phyloP scores from a whole-genome alignment of 2,113 vertebrate genomes.

The Nestor notabilis region DNA sequence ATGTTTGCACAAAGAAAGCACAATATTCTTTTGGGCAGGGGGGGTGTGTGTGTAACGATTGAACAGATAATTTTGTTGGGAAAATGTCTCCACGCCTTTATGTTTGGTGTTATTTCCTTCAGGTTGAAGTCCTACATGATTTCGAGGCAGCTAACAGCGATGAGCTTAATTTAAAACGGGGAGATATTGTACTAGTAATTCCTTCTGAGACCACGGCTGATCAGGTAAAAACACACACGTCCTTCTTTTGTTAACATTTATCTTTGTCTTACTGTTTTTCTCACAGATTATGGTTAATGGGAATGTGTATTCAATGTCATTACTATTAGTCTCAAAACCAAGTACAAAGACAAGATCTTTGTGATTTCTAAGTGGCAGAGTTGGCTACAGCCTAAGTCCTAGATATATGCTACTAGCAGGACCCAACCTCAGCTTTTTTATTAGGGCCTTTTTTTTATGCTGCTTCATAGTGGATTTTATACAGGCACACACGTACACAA shows the following conservation, averaged over 20 bases:
- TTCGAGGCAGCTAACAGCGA: constrained; percentile 95
- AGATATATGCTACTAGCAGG: not conserved
- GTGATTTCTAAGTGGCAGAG: no score
- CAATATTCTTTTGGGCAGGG: no score
- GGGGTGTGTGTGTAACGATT: not conserved
- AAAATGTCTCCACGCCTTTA: not conserved
- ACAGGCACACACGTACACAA: not conserved
- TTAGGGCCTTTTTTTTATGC: not conserved
- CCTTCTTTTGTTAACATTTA: not conserved
- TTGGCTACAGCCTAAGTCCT: not conserved
- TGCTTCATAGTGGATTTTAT: not conserved
- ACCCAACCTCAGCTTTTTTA: not conserved
- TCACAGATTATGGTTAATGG: not conserved
- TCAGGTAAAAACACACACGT: constrained; percentile 79
- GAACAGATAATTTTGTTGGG: not conserved
- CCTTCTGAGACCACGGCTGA: constrained; percentile 87
- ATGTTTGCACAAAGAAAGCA: not conserved
- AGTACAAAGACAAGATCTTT: no score
- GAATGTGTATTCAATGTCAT: not conserved
- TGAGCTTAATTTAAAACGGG: constrained; percentile 88
- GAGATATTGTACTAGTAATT: constrained; percentile 90
- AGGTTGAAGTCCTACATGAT: constrained; percentile 94
- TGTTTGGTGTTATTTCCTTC: not conserved
- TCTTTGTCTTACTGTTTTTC: not conserved
- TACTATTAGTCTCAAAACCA: no score